Base-by-base conservation (phyloP, 2,797 vertebrate species). In the Gymnopithys bicolor region DNA sequence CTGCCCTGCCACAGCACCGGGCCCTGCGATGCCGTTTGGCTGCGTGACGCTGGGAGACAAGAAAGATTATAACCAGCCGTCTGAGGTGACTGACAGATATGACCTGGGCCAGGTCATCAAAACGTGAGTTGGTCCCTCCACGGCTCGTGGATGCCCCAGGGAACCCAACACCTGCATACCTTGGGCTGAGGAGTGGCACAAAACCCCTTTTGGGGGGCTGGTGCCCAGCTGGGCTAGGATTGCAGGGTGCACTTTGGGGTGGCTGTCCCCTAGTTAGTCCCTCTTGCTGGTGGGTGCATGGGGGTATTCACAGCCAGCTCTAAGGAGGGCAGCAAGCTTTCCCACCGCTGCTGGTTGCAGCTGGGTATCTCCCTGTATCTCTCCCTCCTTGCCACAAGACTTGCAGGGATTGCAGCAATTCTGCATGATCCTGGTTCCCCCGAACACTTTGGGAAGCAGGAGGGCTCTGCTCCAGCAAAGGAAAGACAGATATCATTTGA, bases 51-150 rank as follows among this genome's bases (percentile, higher is more conserved):
- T 99, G 90, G 99, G 99, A 28, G 99, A 99, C 96, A 99, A 99
- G 98, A 99, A 99, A 98, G 99, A 99, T 98, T 99, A 99, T 95
- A 98, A 99, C 97, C 99, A 98, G 97, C 99, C 99, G 69, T 99
- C 99, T 6, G 99, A 99, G 53, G 99, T 99, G 97, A 99, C 99
- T 39, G 99, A 99, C 98, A 99, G 99, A 98, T 99, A 99, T 99
- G 99, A 99, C 95, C 97, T 99, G 97, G 99, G 99, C 77, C 99
- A 99, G 98, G 98, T 99, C 95, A 98, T 99, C 97, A 99, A 99
- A 98, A 99, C 99, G 99, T 99, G 97, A 99, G 99, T 99, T 92
- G 22, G 80, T 73, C 68, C 68, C 46, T 81, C 60, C 35, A 49
- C 0, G 3, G 55, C 56, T 33, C 4, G 3, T 0, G 17, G n/a